phyloP scores from a whole-genome alignment of 2,113 vertebrate genomes.

The Gavialis gangeticus region DNA sequence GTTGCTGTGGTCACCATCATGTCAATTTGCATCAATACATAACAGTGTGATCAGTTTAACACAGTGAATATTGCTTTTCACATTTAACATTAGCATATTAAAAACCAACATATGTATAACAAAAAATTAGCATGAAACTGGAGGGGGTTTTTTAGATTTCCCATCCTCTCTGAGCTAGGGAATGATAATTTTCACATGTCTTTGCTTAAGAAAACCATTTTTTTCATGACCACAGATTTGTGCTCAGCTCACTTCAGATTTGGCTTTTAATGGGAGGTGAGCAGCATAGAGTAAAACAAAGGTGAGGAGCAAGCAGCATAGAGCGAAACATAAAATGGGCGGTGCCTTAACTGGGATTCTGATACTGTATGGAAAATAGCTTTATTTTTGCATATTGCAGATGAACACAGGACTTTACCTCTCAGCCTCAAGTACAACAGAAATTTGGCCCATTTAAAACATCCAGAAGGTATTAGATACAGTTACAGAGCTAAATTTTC shows the following conservation, averaged over 20 bases:
- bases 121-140: background rate
- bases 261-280: background rate
- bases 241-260: background rate
- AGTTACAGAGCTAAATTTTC: constrained; percentile 27
- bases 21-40: background rate
- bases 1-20: background rate
- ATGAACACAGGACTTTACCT: constrained; percentile 24
- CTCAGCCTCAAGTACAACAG: constrained; percentile 32
- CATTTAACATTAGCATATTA: constrained; percentile 6
- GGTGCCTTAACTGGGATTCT: constrained; percentile 23
- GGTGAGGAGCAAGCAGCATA: background rate
- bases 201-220: background rate
- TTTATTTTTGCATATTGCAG: constrained; percentile 14
- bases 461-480: background rate
- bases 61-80: background rate
- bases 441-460: constrained; percentile 1
- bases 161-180: background rate
- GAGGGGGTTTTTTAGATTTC: background rate
- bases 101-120: background rate
- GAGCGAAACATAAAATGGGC: background rate
- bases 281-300: background rate
- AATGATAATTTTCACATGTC: background rate
- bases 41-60: background rate
- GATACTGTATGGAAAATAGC: constrained; percentile 6
- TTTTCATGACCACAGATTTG: background rate